Evolutionary conservation across 2,797 vertebrate genomes (phyloP), one percentile per base, ranked within the genome.

Genomic region (Apodemus agrarius): DNA sequence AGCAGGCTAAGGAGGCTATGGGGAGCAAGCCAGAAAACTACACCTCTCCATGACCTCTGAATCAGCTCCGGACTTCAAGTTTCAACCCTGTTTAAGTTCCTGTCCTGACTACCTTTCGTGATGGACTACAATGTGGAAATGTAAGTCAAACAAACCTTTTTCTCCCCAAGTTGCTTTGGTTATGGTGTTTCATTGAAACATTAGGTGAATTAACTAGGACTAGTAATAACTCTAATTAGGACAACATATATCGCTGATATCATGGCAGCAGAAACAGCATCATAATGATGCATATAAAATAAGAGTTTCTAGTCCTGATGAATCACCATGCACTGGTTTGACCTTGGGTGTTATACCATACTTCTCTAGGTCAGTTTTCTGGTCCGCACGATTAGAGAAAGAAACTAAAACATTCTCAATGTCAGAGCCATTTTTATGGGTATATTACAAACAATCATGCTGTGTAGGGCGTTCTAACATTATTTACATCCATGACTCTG

Each of bases 381-480:
- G 90, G 11, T 76, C 78, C 61, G 37, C 29, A 81, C 94, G 83
- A 82, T 75, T 76, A 85, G 4, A 21, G 11, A 92, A 94, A 3
- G 87, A 31, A 14, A 61, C 31, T 52, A 90, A 34, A 84, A 76
- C 2, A 67, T 88, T 84, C 26, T 72, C 49, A 72, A n/a, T 14
- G 12, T 74, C 76, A 81, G 46, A 88, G 4, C 8, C 1, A 29
- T 84, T 96, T 96, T 87, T n/a, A 37, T 4, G 34, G 16, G 63
- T 85, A 81, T 1, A 31, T 1, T 24, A 34, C n/a, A n/a, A 75
- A 57, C 49, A 13, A 84, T n/a, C 26, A 11, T 37, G n/a, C 63
- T 91, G 86, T 95, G 79, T 57, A 95, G 85, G 89, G 54, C 82
- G 3, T 78, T 92, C 79, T 26, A n/a, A 78, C 81, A 54, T 59